These are phyloP conservation scores for Norana najaformis DNA, from an alignment of 2,888 invertebrate genomes.

Conservation along the genomic window DNA sequence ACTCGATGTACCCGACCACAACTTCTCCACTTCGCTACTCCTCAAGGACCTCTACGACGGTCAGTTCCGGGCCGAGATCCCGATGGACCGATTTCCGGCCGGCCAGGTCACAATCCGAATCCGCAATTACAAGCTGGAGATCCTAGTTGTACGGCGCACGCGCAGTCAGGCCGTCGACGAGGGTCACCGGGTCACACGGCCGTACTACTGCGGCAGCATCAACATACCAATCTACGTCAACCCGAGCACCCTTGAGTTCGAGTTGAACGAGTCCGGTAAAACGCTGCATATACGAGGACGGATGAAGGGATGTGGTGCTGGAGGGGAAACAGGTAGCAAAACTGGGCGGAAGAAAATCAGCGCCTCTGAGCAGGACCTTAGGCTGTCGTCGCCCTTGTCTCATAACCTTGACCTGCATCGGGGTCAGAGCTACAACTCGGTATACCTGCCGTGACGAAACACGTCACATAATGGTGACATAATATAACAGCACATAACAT, in stretches of 20 bases:
- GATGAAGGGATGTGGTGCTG: conserved; percentile 32
- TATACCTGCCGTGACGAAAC: conserved; percentile 13
- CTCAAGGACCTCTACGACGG: conserved; percentile 29
- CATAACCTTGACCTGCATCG: not conserved
- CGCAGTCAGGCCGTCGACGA: not conserved
- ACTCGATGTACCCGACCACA: conserved; percentile 21
- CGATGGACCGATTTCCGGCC: conserved; percentile 30
- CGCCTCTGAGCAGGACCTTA: conserved; percentile 29
- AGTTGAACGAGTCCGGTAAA: conserved; percentile 19
- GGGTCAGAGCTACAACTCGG: conserved; percentile 4
- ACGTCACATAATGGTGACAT: not conserved
- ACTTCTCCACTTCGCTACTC: conserved; percentile 31
- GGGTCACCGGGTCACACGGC: not conserved
- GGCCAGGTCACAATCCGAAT: conserved; percentile 34
- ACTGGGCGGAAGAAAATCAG: conserved; percentile 10
- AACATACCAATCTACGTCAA: conserved; percentile 39
- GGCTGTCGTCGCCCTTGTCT: not conserved
- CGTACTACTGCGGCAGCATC: conserved; percentile 34
- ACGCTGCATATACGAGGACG: conserved; percentile 30
- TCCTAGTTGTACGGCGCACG: not conserved
- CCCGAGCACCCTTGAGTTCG: conserved; percentile 34
- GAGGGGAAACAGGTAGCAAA: not conserved
- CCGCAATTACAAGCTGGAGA: conserved; percentile 37
- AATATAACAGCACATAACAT: not conserved
- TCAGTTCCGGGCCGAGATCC: conserved; percentile 31